Evolutionary conservation across 2,797 vertebrate species (phyloP).

Genomic region (Spondyliosoma cantharus): DNA sequence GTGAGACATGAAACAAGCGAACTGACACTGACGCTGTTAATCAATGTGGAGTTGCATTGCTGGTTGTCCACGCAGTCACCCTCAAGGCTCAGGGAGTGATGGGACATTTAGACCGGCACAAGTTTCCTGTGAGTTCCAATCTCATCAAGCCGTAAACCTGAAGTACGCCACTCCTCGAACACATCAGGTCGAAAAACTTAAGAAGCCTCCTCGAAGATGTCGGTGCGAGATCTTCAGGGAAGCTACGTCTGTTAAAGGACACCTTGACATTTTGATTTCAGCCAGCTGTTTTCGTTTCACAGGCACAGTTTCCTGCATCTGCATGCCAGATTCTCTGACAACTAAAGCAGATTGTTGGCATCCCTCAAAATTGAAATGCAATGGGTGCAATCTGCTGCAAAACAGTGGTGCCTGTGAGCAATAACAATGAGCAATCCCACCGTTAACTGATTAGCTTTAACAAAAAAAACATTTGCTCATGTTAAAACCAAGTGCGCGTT

Average conservation of each 20-base stretch:
- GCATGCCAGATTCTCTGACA: constrained; percentile 7
- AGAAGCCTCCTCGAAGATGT: neutral
- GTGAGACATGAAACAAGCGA: constrained; percentile 13
- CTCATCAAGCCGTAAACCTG: constrained; percentile 5
- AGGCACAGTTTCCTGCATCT: constrained; percentile 31
- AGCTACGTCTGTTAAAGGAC: constrained; percentile 9
- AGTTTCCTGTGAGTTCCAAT: neutral
- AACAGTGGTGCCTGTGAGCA: constrained; percentile 31
- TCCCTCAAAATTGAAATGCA: constrained; percentile 27
- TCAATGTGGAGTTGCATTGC: constrained; percentile 34
- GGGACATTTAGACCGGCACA: neutral
- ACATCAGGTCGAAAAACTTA: neutral
- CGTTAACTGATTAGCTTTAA: constrained; percentile 7
- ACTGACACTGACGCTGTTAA: constrained; percentile 15
- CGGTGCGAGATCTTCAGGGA: neutral
- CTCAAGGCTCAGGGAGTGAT: neutral
- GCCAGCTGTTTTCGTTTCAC: constrained; percentile 24
- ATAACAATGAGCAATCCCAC: constrained; percentile 26
- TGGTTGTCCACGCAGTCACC: constrained; percentile 29
- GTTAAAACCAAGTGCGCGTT: neutral
- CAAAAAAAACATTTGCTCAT: constrained; percentile 4
- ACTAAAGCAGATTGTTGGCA: constrained; percentile 29
- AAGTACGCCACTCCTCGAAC: neutral
- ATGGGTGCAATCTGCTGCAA: constrained; percentile 1
- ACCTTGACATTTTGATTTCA: constrained; percentile 26